These are phyloP conservation scores for Oscheius sp. DNA, from an alignment of 2,888 invertebrate genomes.

Conservation along the genomic window DNA sequence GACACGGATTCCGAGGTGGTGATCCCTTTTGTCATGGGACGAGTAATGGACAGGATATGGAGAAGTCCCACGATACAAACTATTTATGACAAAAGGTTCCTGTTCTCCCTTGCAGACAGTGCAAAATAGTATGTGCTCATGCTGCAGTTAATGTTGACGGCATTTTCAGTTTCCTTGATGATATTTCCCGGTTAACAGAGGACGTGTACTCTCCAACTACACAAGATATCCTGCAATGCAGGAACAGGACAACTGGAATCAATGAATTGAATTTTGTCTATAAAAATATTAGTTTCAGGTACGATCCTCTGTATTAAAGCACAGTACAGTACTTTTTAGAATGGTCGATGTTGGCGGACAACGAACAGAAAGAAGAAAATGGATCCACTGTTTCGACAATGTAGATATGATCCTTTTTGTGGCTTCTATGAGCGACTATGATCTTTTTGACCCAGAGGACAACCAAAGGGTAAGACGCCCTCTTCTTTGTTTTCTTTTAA, in stretches of 20 bases:
- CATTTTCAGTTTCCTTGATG: constrained; percentile 57
- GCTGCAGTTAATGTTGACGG: too few relatives aligned
- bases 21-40: constrained; percentile 52
- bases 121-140: constrained; percentile 56
- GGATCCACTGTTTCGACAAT: constrained; percentile 66
- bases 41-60: constrained; percentile 61
- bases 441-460: constrained; percentile 61
- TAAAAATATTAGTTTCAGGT: constrained; percentile 60
- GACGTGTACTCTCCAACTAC: constrained; percentile 57
- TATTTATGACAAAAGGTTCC: constrained; percentile 51
- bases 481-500: not conserved
- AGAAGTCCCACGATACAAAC: constrained; percentile 44
- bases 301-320: not conserved
- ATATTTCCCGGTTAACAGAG: constrained; percentile 54
- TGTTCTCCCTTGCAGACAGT: constrained; percentile 53
- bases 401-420: constrained; percentile 62
- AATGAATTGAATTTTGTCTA: constrained; percentile 54
- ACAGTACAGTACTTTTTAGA: constrained; percentile 36
- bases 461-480: constrained; percentile 39
- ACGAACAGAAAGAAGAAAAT: constrained; percentile 60
- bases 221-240: constrained; percentile 72
- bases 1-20: constrained; percentile 46
- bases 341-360: constrained; percentile 68
- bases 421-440: constrained; percentile 58
- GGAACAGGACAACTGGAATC: constrained; percentile 58